Base-by-base conservation (phyloP, 2,113 vertebrate genomes). In the Dromas ardeola region DNA sequence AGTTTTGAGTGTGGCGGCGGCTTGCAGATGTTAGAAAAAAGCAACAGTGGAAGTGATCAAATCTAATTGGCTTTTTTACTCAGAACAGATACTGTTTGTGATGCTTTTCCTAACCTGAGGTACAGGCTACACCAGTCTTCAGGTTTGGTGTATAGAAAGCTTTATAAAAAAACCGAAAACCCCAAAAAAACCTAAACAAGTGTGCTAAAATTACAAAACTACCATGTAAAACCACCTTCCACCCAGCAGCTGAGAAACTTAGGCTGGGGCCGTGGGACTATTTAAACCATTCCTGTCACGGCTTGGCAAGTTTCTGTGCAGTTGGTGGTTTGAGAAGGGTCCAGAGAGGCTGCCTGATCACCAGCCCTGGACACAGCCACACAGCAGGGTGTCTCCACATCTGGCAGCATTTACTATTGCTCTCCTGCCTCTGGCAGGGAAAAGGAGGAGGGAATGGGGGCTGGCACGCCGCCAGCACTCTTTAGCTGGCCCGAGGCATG, bases 401-500 rank as follows among this genome's bases (percentile, higher is more conserved):
- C 76, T 90, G 88, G 66, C 85, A 80, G 23, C 17, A 17, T 73
- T 88, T 63, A 26, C 30, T 38, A 18, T 13, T 65, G 56, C 53
- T 86, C 38, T 90, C 36, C 66, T 65, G 36, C 34, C 45, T 77
- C 86, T 94, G 67, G 43, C 83, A 92, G 67, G 32, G 29, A 88
- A 90, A 86, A 84, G 29, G 34, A 65, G 36, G 18, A 36, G 14
- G 49, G 61, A 86, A 76, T 18, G 6, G 49, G n/a, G 36, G 21
- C 30, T 70, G 71, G 79, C 40, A 6, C 23, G 15, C 6, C 0
- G 2, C 72, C 88, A 93, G 50, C 0, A 0, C 34, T 82, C 70
- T 94, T 65, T 34, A 80, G 72, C 49, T 73, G 67, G 67, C 58
- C 74, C 0, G 0, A 88, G 30, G 49, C 21, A 79, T 2, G 4